Conservation (phyloP, 2,888 invertebrate species). For the Parnassius smintheus region DNA sequence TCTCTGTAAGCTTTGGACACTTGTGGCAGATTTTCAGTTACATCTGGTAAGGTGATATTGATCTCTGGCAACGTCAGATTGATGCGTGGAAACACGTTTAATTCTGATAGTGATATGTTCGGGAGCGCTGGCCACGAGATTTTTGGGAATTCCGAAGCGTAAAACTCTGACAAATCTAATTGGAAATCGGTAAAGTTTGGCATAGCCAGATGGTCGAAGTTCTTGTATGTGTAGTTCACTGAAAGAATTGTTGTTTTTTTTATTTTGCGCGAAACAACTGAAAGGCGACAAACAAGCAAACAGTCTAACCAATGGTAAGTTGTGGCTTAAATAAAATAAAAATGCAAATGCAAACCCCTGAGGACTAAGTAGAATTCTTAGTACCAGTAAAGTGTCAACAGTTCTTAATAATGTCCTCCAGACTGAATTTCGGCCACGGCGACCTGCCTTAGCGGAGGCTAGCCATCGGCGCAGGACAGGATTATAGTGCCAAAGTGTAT, state of each 20-base stretch:
- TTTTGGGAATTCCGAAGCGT: conserved; percentile 46
- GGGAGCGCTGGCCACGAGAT: conserved; percentile 43
- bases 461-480: too few relatives aligned
- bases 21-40: conserved; percentile 60
- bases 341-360: too few relatives aligned
- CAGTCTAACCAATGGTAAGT: too few relatives aligned
- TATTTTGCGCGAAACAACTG: neutral
- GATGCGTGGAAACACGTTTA: conserved; percentile 43
- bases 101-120: conserved; percentile 52
- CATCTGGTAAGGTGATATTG: conserved; percentile 49
- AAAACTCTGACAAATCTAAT: conserved; percentile 63
- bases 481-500: too few relatives aligned
- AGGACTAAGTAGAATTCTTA: too few relatives aligned
- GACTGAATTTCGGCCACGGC: too few relatives aligned
- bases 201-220: conserved; percentile 65
- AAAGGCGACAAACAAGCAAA: neutral
- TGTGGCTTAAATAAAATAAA: too few relatives aligned
- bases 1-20: conserved; percentile 62
- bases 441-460: too few relatives aligned
- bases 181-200: conserved; percentile 74
- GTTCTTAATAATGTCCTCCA: too few relatives aligned
- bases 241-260: conserved; percentile 51
- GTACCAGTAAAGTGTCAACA: too few relatives aligned
- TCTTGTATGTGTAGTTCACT: conserved; percentile 76
- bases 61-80: conserved; percentile 41